phyloP scores from a whole-genome alignment of 1,140 invertebrate species.

The Capitella teleta region DNA sequence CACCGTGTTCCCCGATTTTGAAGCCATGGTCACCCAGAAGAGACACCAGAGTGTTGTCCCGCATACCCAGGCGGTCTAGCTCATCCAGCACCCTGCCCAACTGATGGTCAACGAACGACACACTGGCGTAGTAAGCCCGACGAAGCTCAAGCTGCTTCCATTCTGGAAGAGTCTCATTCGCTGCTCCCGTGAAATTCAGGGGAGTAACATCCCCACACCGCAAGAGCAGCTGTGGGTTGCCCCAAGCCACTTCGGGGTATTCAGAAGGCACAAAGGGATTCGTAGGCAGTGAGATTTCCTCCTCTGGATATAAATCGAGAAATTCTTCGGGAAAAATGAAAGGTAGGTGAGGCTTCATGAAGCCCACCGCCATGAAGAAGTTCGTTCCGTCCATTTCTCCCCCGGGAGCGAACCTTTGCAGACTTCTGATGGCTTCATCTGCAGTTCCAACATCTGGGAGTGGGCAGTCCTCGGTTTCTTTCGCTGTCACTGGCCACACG shows the following conservation, averaged over 20 bases:
- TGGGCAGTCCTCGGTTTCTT: constrained; percentile 1
- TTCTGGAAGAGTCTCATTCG: constrained; percentile 9
- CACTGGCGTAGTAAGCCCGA: constrained; percentile 15
- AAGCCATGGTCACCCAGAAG: constrained; percentile 20
- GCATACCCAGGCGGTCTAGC: constrained; percentile 15
- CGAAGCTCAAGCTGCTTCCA: not conserved
- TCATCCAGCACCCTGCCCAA: constrained; percentile 15
- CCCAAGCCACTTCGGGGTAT: constrained; percentile 16
- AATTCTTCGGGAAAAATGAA: constrained; percentile 6
- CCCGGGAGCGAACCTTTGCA: constrained; percentile 7
- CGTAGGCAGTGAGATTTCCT: constrained; percentile 9
- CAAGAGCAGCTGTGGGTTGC: constrained; percentile 11
- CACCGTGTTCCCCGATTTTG: constrained; percentile 17
- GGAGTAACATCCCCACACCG: not conserved
- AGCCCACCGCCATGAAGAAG: constrained; percentile 11
- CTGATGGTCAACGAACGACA: constrained; percentile 16
- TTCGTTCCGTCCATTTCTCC: too few relatives aligned
- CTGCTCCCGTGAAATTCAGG: constrained; percentile 1
- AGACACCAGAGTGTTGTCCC: constrained; percentile 17
- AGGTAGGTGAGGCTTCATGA: constrained; percentile 6
- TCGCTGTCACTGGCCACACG: not conserved
- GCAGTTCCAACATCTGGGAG: constrained; percentile 2
- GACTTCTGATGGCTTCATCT: constrained; percentile 3
- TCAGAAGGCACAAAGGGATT: constrained; percentile 16
- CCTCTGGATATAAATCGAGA: constrained; percentile 8